Conservation (phyloP, 1,140 invertebrate species). For the Maconellicoccus hirsutus region DNA sequence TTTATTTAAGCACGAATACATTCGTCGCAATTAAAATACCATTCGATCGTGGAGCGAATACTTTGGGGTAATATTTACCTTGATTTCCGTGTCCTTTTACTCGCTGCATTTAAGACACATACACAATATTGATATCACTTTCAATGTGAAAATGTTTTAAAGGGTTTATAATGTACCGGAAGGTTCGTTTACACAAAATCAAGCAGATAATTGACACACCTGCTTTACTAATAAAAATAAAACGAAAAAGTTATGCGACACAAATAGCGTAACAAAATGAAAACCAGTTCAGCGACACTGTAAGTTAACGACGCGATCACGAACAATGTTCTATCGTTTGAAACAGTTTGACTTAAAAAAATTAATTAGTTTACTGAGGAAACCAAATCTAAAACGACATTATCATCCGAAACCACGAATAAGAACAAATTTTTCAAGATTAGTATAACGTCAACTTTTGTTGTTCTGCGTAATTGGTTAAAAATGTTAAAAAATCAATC, state of each 20-base stretch:
- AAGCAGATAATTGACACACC: conserved; percentile 35
- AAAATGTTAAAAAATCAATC: conserved; percentile 18
- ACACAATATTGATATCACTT: conserved; percentile 30
- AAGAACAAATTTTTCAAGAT: neutral
- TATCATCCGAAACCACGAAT: neutral
- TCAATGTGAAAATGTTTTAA: conserved; percentile 26
- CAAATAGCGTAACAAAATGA: neutral
- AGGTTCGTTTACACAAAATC: conserved; percentile 16
- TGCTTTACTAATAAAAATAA: conserved; percentile 36
- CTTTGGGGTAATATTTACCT: conserved; percentile 39
- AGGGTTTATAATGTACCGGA: conserved; percentile 24
- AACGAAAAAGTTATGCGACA: neutral
- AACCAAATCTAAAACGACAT: neutral
- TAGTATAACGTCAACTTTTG: conserved; percentile 16
- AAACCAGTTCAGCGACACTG: neutral
- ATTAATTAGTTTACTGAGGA: neutral
- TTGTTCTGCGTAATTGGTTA: conserved; percentile 19
- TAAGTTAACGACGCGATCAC: conserved; percentile 8
- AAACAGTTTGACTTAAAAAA: conserved; percentile 2
- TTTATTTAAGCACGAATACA: no score
- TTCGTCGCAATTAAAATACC: neutral
- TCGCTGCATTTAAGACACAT: conserved; percentile 46
- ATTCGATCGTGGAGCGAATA: neutral
- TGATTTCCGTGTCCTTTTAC: conserved; percentile 82
- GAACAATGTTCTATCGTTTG: neutral